Evolutionary conservation across 1,140 invertebrate genomes (phyloP), one percentile per base, ranked within the genome.

Genomic region (Eubasilissa regina): DNA sequence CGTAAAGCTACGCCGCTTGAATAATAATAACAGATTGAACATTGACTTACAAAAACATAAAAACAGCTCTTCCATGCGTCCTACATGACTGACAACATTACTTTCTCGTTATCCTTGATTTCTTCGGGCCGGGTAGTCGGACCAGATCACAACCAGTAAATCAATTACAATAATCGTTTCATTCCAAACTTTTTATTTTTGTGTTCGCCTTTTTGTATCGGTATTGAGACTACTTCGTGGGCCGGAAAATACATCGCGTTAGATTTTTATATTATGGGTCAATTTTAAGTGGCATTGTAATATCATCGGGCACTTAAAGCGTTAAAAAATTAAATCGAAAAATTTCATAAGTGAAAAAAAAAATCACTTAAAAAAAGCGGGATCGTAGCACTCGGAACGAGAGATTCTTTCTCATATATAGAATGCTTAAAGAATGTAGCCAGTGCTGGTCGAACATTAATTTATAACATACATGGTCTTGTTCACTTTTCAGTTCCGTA

Each of bases 51-150:
- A 64, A 64, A 64, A 64, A 19, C 19, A n/a, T 44, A 25, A 13
- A 15, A 11, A 25, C n/a, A 21, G 15, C 9, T 58, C 15, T 21
- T 58, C 55, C 35, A n/a, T 43, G 35, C 35, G n/a, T 43, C 60
- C 60, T 64, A 64, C 60, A 64, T 64, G 60, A 64, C 60, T 64
- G 60, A 64, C 60, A 64, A 64, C 60, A 64, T 43, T 35, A 35
- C 60, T 64, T 44, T 25, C 60, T 64, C 35, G 60, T 64, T 64
- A 64, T 64, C 60, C 60, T 13, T 53, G 60, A 21, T 21, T 15
- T 58, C 55, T 21, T 58, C 55, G 55, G 55, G 21, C 55, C 21
- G 55, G 55, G 55, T 58, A 58, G 55, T 58, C 55, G 21, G 21
- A 58, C 55, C 55, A 58, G 13, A 58, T 19, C 12, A 21, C 55